These are phyloP conservation scores for Bombus difficillimus DNA, from an alignment of 1,140 invertebrate species.

Conservation along the genomic window DNA sequence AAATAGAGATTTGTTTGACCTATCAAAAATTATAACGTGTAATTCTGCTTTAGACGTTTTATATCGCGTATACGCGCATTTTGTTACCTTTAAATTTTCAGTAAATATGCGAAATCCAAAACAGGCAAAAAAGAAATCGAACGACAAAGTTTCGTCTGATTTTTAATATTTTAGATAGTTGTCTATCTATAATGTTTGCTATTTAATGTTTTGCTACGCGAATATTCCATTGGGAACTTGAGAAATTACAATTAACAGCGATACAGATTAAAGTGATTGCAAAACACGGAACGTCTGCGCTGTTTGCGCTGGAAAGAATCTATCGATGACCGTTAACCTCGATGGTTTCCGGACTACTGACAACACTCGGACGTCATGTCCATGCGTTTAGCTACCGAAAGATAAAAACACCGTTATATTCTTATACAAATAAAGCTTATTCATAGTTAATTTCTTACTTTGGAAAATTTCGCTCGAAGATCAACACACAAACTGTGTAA, in stretches of 20 bases:
- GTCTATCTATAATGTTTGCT: not conserved
- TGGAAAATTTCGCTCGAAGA: not conserved
- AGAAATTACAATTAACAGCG: conserved; percentile 6
- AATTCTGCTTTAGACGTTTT: too few species aligned
- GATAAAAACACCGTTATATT: conserved; percentile 26
- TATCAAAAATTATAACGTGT: too few species aligned
- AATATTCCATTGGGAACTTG: not conserved
- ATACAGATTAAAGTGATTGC: conserved; percentile 20
- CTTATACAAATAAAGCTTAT: not conserved
- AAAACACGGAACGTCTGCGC: not conserved
- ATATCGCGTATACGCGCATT: too few species aligned
- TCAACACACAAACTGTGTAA: too few species aligned
- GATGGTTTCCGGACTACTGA: conserved; percentile 34
- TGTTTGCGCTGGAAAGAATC: conserved; percentile 14
- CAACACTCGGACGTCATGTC: conserved; percentile 20
- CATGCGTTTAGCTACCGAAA: not conserved
- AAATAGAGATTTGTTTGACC: too few species aligned
- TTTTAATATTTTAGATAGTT: too few species aligned
- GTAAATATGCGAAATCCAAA: too few species aligned
- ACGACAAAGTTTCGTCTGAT: not conserved
- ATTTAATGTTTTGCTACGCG: not conserved
- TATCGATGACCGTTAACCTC: conserved; percentile 45
- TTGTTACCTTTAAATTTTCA: too few species aligned
- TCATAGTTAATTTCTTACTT: not conserved
- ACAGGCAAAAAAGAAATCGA: not conserved